Evolutionary conservation across 1,140 invertebrate genomes (phyloP).

Genomic region (Oedothorax gibbosus): DNA sequence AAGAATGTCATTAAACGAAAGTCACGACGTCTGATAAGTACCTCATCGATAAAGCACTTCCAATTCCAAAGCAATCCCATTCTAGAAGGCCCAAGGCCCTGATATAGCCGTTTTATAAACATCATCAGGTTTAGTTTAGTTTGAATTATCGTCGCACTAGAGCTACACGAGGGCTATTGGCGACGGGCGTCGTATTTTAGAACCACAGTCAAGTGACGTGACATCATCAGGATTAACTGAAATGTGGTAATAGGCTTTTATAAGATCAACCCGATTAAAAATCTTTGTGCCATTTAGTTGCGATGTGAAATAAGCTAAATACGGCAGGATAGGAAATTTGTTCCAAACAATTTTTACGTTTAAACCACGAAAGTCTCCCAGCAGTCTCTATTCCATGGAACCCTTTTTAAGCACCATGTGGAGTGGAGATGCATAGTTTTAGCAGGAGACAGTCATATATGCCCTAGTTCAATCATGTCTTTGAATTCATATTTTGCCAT

Average conservation of each 20-base stretch:
- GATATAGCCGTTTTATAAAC: conserved; percentile 55
- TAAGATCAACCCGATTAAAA: conserved; percentile 6
- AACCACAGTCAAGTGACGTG: too few relatives aligned
- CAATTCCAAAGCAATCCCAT: conserved; percentile 53
- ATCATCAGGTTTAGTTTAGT: too few relatives aligned
- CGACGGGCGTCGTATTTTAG: too few relatives aligned
- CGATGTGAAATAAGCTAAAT: conserved; percentile 42
- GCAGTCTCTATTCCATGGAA: conserved; percentile 26
- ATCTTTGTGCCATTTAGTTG: conserved; percentile 32
- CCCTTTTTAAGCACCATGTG: conserved; percentile 63
- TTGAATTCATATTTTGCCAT: conserved; percentile 46
- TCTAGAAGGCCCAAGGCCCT: conserved; percentile 41
- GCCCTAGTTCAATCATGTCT: conserved; percentile 28
- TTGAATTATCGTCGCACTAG: too few relatives aligned
- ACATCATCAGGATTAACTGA: conserved; percentile 32
- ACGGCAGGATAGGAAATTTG: conserved; percentile 47
- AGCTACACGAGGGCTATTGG: too few relatives aligned
- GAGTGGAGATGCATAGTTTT: conserved; percentile 62
- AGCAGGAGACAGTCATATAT: conserved; percentile 61
- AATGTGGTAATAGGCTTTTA: conserved; percentile 50
- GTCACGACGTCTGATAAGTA: conserved; percentile 15
- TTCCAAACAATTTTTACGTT: conserved; percentile 54
- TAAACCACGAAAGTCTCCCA: conserved; percentile 52
- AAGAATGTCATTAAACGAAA: conserved; percentile 63
- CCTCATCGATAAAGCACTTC: conserved; percentile 50